Conservation (phyloP, 2,797 vertebrate species). For the Danionella dracula region DNA sequence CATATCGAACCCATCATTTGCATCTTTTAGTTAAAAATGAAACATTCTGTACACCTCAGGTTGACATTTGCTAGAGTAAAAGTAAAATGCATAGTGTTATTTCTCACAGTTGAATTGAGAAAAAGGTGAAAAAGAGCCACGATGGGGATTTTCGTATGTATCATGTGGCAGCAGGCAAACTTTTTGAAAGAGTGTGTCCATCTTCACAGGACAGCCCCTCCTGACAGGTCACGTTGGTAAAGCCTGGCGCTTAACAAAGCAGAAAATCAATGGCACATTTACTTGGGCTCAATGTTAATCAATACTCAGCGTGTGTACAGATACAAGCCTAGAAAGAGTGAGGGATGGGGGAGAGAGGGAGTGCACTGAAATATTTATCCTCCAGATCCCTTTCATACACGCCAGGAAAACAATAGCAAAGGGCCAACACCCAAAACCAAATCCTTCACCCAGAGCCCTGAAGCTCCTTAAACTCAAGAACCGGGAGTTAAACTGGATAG, state of each 20-base stretch:
- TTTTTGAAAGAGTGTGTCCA: background rate
- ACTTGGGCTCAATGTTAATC: slow-evolving; percentile 49
- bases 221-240: slow-evolving; percentile 16
- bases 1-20: too few relatives aligned
- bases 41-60: too few relatives aligned
- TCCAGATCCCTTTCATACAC: slow-evolving; percentile 37
- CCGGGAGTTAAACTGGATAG: too few relatives aligned
- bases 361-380: slow-evolving; percentile 37
- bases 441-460: background rate
- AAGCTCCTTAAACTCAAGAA: too few relatives aligned
- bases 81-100: too few relatives aligned
- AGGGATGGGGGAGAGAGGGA: slow-evolving; percentile 13
- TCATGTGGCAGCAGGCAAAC: too few relatives aligned
- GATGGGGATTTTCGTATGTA: too few relatives aligned
- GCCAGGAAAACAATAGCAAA: slow-evolving; percentile 19
- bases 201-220: background rate
- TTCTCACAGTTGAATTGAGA: too few relatives aligned
- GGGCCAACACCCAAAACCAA: slow-evolving; percentile 30
- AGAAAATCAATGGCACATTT: slow-evolving; percentile 49
- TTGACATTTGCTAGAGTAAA: too few relatives aligned
- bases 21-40: too few relatives aligned
- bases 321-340: slow-evolving; percentile 30
- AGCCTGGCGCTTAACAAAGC: slow-evolving; percentile 34
- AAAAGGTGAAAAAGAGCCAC: too few relatives aligned
- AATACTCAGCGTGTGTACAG: slow-evolving; percentile 42